Base-by-base conservation (phyloP, 2,797 vertebrate species). In the Argentina silus region DNA sequence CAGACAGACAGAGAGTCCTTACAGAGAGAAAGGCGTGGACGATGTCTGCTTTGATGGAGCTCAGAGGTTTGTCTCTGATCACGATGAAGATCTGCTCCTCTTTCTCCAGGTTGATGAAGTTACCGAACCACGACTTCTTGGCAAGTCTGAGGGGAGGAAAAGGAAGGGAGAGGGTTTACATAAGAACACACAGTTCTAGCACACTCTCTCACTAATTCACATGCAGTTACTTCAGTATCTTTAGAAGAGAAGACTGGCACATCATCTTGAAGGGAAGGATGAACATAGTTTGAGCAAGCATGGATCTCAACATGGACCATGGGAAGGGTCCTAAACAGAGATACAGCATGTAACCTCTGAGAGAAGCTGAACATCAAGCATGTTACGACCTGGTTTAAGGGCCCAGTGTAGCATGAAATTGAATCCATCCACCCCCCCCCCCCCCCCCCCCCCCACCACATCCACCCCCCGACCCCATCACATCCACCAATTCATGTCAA, bases 81-180 rank as follows among this genome's bases (percentile, higher is more conserved):
- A 99, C 98, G 75, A 97, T 94, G 69, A 99, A 99, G 90, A 99
- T 96, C 94, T 99, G 98, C 86, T 99, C 98, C 90, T 99, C 98
- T 80, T 99, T 99, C 93, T 99, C 98, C 87, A 98, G 89, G 85
- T 93, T 98, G 90, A 99, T 97, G 90, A 99, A 99, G 92, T 99
- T 99, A 79, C 98, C 98, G 0, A 99, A 99, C 98, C 98, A 99
- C 0, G 98, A 99, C 90, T 98, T 99, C 94, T 99, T 99, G 81
- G 98, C 98, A 91, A 99, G 95, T 81, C 98, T 99, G 86, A 19
- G 19, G 36, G 27, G 51, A 75, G 11, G 19, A 73, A 47, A 43
- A 59, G 47, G 57, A 14, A 44, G 17, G 0, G 2, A 10, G 21
- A 48, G 10, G 12, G 19, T 43, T n/a, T 45, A 44, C n/a, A 64